Conservation (phyloP, 2,113 vertebrate species). For the Oryzias melastigma region DNA sequence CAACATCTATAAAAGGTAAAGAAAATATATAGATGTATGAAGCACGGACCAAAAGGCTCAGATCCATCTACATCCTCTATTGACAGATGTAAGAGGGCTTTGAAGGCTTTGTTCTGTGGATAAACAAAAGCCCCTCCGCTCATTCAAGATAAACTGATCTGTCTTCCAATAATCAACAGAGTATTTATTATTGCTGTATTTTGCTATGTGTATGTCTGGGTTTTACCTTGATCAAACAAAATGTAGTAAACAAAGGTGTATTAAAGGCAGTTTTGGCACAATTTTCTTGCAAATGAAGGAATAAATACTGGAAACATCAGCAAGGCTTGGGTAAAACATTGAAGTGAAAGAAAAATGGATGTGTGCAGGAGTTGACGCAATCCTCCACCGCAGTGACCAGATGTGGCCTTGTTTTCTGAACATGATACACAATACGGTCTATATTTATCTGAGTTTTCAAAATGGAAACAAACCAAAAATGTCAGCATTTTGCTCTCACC, state of each 20-base stretch:
- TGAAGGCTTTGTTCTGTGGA: no score
- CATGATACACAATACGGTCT: neutral
- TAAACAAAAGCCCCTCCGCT: no score
- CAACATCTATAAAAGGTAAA: no score
- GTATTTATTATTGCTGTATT: no score
- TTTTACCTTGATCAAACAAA: no score
- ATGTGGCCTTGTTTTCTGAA: neutral
- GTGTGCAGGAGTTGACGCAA: neutral
- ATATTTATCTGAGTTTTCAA: neutral
- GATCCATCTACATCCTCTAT: neutral
- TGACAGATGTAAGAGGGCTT: neutral
- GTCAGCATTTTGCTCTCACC: neutral
- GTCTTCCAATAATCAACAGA: no score
- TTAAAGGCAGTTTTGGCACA: neutral
- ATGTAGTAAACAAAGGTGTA: no score
- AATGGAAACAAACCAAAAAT: conserved; percentile 1
- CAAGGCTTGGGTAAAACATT: neutral
- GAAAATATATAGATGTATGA: no score
- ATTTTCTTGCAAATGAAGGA: neutral
- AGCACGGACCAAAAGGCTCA: neutral
- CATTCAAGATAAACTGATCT: no score
- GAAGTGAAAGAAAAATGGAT: neutral
- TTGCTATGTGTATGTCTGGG: no score
- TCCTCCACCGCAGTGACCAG: neutral
- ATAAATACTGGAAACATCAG: neutral